Conservation (phyloP, 2,113 vertebrate genomes). For the Martes martes region DNA sequence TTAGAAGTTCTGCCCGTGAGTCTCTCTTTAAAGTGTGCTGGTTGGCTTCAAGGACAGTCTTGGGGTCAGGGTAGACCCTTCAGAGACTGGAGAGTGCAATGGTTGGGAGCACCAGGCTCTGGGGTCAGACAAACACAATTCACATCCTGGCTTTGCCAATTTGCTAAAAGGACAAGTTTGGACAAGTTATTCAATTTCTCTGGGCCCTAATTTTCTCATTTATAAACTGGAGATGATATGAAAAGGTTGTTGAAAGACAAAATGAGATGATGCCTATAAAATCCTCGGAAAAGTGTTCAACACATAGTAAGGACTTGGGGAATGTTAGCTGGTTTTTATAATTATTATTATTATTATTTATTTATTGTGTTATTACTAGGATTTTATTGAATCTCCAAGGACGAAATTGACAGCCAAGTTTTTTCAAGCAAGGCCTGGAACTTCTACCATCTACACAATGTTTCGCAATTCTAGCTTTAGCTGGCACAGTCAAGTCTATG, state of each 20-base stretch:
- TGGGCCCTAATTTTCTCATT: neutral
- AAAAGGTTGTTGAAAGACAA: neutral
- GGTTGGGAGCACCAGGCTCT: neutral
- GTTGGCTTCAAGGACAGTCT: neutral
- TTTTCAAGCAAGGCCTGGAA: neutral
- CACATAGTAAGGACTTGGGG: neutral
- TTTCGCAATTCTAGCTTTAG: neutral
- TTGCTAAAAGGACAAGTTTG: neutral
- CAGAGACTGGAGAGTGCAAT: neutral
- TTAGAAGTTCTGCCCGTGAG: fast-evolving
- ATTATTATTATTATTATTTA: neutral
- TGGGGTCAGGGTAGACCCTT: neutral
- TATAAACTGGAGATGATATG: neutral
- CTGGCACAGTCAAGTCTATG: no score
- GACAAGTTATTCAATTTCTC: neutral
- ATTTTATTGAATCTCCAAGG: neutral
- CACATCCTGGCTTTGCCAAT: neutral
- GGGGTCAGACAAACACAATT: neutral
- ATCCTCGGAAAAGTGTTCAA: neutral
- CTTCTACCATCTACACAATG: neutral
- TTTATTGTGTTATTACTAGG: neutral
- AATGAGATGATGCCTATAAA: neutral
- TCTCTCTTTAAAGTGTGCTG: neutral
- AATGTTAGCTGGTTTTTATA: neutral
- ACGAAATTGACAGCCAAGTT: conserved; percentile 2